Evolutionary conservation across 2,797 vertebrate genomes (phyloP), one percentile per base, ranked within the genome.

Genomic region (Pitangus sulphuratus): DNA sequence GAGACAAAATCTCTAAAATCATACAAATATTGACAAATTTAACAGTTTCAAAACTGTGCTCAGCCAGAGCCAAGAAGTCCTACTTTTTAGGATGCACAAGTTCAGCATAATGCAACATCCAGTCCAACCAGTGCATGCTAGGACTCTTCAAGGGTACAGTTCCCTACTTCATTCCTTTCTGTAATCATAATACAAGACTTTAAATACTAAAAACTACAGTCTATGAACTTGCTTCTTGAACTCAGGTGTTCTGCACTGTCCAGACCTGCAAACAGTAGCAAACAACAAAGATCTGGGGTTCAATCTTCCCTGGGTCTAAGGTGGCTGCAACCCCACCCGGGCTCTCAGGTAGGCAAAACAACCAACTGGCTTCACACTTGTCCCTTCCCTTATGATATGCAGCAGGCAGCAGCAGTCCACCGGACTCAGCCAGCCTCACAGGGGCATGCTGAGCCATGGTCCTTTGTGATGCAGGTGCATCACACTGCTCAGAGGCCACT

Each of bases 311-410:
- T 1, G 1, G 4, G 8, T 68, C 39, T 64, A 5, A 19, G 7
- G 20, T 12, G 17, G 22, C 25, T 58, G 20, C n/a, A 45, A 17
- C 8, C 5, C 48, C 62, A 18, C 13, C 9, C 61, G 24, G 37
- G 47, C 25, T 74, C 24, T 57, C 14, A 64, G 26, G 16, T 26
- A 69, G 8, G 4, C 39, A 37, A 70, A 78, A 30, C 8, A 75
- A 20, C 1, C 0, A 0, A 21, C 25, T 48, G 28, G 16, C 12
- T 70, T 66, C 20, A 15, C 1, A 1, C 9, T 68, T 87, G 33
- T 24, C 7, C 17, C 7, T 56, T 71, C 9, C 30, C 10, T n/a
- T 30, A 18, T 50, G 25, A n/a, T 30, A 35, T 4, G 6, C 24
- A 30, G 25, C 4, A 2, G 6, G 33, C 13, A 58, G 11, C 14